Evolutionary conservation across 2,888 invertebrate genomes (phyloP).

Genomic region (Drosophila atripex): DNA sequence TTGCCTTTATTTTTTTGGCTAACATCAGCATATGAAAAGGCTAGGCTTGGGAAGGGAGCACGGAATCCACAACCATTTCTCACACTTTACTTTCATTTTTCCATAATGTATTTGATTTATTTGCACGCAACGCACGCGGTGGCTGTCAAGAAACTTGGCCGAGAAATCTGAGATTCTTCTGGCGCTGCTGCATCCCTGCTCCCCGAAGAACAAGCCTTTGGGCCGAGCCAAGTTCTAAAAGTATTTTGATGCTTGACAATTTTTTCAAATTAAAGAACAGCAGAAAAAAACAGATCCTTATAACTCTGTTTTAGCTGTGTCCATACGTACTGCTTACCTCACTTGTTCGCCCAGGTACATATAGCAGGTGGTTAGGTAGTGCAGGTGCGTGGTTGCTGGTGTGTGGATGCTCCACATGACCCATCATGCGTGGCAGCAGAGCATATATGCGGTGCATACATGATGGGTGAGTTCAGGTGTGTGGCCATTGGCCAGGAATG

Average conservation of each 20-base stretch:
- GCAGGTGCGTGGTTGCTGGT: conserved; percentile 6
- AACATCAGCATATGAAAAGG: conserved; percentile 62
- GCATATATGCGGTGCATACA: conserved; percentile 30
- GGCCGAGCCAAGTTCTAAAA: conserved; percentile 59
- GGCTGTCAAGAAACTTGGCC: conserved; percentile 31
- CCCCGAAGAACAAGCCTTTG: conserved; percentile 9
- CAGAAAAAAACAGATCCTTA: conserved; percentile 42
- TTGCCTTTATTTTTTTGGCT: conserved; percentile 3
- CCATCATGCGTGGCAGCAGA: conserved; percentile 24
- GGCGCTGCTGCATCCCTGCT: not conserved
- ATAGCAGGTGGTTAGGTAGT: not conserved
- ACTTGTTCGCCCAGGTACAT: conserved; percentile 24
- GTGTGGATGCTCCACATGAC: conserved; percentile 29
- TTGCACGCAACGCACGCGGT: conserved; percentile 70
- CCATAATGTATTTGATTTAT: conserved; percentile 79
- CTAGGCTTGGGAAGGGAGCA: conserved; percentile 36
- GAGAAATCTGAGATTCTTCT: conserved; percentile 18
- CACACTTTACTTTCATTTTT: conserved; percentile 59
- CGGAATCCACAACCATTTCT: conserved; percentile 49
- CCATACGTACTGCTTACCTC: conserved; percentile 40
- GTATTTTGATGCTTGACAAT: conserved; percentile 80
- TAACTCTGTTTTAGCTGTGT: conserved; percentile 9
- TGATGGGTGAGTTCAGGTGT: conserved; percentile 8
- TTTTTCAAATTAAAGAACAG: conserved; percentile 71
- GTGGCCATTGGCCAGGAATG: conserved; percentile 8